These are phyloP conservation scores for Agapostemon virescens DNA, from an alignment of 2,888 invertebrate species.

Conservation along the genomic window DNA sequence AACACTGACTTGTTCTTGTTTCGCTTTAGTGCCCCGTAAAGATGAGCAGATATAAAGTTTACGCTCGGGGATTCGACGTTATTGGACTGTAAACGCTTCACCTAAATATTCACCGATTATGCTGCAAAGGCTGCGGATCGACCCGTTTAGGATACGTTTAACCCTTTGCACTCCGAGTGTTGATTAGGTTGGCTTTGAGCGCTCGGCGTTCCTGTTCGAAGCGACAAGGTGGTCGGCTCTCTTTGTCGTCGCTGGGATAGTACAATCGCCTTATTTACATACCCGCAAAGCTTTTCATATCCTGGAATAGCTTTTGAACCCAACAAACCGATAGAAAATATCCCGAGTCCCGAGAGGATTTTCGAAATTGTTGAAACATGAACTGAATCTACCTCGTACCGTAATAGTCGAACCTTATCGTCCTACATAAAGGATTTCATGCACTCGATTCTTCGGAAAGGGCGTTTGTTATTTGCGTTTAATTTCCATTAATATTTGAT, in stretches of 20 bases:
- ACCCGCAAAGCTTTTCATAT: conserved; percentile 14
- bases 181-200: conserved; percentile 55
- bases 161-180: conserved; percentile 48
- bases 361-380: neutral
- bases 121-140: conserved; percentile 38
- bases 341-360: neutral
- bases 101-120: conserved; percentile 40
- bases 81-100: conserved; percentile 31
- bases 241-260: neutral
- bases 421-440: neutral
- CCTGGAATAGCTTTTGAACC: neutral
- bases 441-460: neutral
- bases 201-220: conserved; percentile 9
- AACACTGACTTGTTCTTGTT: neutral
- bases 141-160: conserved; percentile 47
- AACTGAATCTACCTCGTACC: neutral
- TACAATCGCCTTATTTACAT: conserved; percentile 28
- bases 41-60: conserved; percentile 24
- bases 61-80: conserved; percentile 17
- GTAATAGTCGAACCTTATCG: neutral
- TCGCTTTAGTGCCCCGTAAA: neutral
- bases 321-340: conserved; percentile 7
- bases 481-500: neutral
- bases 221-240: conserved; percentile 2
- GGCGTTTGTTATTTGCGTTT: neutral